These are phyloP conservation scores for Carollia perspicillata DNA, from an alignment of 2,113 vertebrate species.

Conservation along the genomic window DNA sequence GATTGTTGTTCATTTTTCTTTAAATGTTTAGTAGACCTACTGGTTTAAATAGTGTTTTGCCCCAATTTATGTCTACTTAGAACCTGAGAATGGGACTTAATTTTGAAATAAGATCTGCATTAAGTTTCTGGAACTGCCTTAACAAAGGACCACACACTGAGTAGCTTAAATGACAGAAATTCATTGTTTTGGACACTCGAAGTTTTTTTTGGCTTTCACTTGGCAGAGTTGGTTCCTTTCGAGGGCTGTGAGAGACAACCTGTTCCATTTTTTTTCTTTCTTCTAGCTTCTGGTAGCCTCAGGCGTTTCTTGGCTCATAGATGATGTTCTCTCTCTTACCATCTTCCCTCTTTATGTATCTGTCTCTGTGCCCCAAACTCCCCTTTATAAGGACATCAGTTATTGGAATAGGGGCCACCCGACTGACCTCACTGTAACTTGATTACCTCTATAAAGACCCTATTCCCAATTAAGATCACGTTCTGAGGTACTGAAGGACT, in stretches of 20 bases:
- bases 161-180: neutral
- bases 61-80: no score
- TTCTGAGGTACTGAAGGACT: neutral
- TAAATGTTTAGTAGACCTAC: no score
- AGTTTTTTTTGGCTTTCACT: neutral
- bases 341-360: no score
- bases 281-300: no score
- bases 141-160: neutral
- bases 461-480: neutral
- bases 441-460: no score
- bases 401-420: neutral
- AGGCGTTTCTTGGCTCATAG: neutral
- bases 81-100: neutral
- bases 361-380: neutral
- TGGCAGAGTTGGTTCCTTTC: no score
- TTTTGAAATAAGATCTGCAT: neutral
- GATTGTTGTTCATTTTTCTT: no score
- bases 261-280: neutral
- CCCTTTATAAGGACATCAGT: neutral
- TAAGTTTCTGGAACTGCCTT: neutral
- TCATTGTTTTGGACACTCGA: neutral
- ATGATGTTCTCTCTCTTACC: neutral
- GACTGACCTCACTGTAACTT: neutral
- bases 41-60: no score
- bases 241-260: no score